Evolutionary conservation across 2,113 vertebrate genomes (phyloP).

Genomic region (Gymnarchus niloticus): DNA sequence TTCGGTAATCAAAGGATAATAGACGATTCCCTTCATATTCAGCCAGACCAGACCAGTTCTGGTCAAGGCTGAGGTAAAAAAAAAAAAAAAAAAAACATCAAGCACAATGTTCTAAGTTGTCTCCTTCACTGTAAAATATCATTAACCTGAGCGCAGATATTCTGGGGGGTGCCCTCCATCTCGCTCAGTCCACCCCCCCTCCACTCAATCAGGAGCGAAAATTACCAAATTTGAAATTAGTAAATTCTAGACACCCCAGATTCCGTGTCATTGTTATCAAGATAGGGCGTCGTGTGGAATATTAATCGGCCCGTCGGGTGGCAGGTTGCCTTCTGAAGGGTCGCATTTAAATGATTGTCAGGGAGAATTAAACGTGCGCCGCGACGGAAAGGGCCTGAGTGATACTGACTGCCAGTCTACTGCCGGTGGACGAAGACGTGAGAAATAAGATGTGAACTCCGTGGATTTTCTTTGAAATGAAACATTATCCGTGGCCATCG

Average conservation of each 20-base stretch:
- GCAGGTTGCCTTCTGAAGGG: conserved; percentile 48
- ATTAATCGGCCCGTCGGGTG: conserved; percentile 45
- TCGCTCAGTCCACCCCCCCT: conserved; percentile 22
- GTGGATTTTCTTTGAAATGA: conserved; percentile 53
- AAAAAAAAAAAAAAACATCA: conserved; percentile 40
- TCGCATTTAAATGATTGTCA: conserved; percentile 56
- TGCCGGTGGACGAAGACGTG: neutral
- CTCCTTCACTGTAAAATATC: conserved; percentile 60
- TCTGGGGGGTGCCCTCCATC: conserved; percentile 48
- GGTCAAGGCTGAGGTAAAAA: conserved; percentile 30
- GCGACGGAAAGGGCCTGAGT: conserved; percentile 35
- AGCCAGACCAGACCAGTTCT: conserved; percentile 35
- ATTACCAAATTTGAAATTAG: conserved; percentile 60
- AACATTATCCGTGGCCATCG: conserved; percentile 47
- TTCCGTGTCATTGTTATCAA: conserved; percentile 48
- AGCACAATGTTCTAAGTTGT: conserved; percentile 60
- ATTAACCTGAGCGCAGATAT: conserved; percentile 65
- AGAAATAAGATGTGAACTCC: conserved; percentile 36
- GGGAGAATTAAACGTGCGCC: conserved; percentile 48
- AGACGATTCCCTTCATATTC: conserved; percentile 35
- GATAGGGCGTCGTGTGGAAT: conserved; percentile 37
- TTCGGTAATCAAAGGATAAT: conserved; percentile 16
- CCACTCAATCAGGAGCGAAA: conserved; percentile 60
- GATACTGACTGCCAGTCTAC: conserved; percentile 33
- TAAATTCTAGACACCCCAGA: conserved; percentile 51